phyloP scores from a whole-genome alignment of 2,113 vertebrate species.

The Gambusia affinis region DNA sequence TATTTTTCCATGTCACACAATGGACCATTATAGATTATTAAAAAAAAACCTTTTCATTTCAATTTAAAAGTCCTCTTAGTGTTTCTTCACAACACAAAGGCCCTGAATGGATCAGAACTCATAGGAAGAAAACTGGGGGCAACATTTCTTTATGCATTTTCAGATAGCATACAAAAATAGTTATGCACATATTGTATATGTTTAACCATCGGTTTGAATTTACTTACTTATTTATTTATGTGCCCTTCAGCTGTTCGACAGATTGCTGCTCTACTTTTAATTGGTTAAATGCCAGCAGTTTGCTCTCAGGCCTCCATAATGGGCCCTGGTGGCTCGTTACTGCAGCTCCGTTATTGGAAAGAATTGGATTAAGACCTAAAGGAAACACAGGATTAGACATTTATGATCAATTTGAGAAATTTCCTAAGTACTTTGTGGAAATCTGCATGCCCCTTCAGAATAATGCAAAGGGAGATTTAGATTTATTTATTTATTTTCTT shows the following conservation, averaged over 20 bases:
- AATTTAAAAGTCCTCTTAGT: no score
- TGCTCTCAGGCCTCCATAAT: background rate
- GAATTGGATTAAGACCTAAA: background rate
- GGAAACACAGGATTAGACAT: background rate
- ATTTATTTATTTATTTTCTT: no score
- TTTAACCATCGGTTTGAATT: background rate
- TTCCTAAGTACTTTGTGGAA: background rate
- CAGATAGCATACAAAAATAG: background rate
- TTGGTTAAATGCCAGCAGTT: background rate
- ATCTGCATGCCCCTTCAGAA: background rate
- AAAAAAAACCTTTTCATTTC: no score
- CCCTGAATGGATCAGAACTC: no score
- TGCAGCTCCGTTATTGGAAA: background rate
- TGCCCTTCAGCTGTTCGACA: background rate
- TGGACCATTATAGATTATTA: no score
- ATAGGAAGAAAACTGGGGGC: background rate
- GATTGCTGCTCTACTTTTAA: no score
- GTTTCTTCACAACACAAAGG: no score
- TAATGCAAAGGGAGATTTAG: background rate
- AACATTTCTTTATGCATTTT: background rate
- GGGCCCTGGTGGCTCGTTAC: background rate
- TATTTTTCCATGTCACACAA: no score
- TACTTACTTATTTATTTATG: background rate
- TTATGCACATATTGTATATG: no score
- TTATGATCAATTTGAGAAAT: background rate